Percentiles rank a stretch among this genome's conserved stretches.
Evolutionary conservation across 2,113 vertebrate genomes (phyloP).

Genomic region (Pangasianodon hypophthalmus): DNA sequence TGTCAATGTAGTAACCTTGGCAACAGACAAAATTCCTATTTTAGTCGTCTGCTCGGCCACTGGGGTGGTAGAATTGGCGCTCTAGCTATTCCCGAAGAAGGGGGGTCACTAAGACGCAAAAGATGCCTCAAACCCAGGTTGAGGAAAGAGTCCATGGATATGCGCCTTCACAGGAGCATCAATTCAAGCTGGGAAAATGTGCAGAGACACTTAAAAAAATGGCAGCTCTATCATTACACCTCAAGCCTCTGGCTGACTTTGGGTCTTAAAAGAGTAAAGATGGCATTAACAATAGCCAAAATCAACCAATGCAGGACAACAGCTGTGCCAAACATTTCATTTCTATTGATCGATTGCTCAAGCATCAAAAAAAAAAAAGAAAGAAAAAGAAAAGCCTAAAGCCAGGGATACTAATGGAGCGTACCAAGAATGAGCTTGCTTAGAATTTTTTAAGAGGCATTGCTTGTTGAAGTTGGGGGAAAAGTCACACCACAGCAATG

Average conservation of each 20-base stretch:
- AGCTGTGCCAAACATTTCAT: conserved; percentile 25
- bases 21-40: conserved; percentile 80
- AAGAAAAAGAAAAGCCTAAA: neutral
- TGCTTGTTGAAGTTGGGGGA: neutral
- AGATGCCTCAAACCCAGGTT: neutral
- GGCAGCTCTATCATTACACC: neutral
- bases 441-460: conserved; percentile 21
- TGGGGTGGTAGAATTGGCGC: conserved; percentile 55
- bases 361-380: neutral
- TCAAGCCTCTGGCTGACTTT: conserved; percentile 26
- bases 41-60: conserved; percentile 72
- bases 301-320: conserved; percentile 13
- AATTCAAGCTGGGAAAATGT: neutral
- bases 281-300: conserved; percentile 21
- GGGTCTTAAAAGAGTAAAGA: conserved; percentile 21
- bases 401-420: conserved; percentile 20
- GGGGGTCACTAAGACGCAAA: conserved; percentile 1
- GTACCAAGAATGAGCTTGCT: conserved; percentile 12
- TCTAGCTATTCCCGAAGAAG: conserved; percentile 23
- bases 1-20: conserved; percentile 85
- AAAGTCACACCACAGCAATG: conserved; percentile 17
- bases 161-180: neutral
- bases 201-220: neutral
- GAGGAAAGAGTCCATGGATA: neutral
- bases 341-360: conserved; percentile 16